These are phyloP conservation scores for Strigops habroptila DNA, from an alignment of 2,113 vertebrate genomes.

Conservation along the genomic window DNA sequence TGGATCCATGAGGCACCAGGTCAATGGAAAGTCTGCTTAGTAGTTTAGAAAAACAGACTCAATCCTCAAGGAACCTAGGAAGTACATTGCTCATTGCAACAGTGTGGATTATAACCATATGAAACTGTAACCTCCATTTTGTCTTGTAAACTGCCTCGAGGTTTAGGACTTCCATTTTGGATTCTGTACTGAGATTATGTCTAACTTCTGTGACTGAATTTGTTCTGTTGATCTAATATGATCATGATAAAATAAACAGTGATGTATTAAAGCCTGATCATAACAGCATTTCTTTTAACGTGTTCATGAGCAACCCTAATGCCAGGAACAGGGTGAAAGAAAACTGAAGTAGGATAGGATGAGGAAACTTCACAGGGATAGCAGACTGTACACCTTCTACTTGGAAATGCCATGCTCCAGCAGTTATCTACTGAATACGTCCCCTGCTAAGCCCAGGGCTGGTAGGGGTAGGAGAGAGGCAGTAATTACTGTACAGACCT, in stretches of 20 bases:
- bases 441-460: neutral
- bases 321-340: neutral
- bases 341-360: neutral
- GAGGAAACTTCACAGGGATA: neutral
- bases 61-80: neutral
- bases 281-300: neutral
- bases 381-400: neutral
- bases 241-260: neutral
- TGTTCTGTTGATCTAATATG: neutral
- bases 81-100: neutral
- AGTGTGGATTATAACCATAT: neutral
- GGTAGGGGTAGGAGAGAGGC: neutral
- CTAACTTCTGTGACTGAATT: neutral
- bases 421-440: neutral
- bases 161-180: neutral
- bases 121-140: neutral
- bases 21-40: neutral
- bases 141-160: neutral
- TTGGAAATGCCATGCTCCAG: neutral
- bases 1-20: neutral
- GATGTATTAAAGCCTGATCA: neutral
- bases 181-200: neutral
- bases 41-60: neutral
- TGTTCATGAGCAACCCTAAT: neutral
- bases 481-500: neutral